Percentiles rank a stretch among this genome's conserved stretches.
phyloP scores from a whole-genome alignment of 1,140 invertebrate genomes.

The Pissodes strobi region DNA sequence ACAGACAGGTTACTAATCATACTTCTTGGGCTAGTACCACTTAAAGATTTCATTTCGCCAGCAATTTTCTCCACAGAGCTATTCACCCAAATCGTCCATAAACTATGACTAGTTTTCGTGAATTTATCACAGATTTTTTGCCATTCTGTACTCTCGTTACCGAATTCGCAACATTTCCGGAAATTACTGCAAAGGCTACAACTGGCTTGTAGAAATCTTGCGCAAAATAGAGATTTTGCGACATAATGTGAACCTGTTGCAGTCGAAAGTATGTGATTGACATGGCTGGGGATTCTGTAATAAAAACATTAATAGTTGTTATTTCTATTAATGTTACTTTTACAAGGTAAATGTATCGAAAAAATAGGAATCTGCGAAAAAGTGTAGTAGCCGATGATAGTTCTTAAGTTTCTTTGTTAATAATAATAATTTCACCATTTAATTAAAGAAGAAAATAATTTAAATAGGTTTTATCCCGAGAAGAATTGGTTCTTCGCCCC shows the following conservation, averaged over 20 bases:
- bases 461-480: too few relatives aligned
- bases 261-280: slow-evolving; percentile 34
- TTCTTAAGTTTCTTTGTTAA: too few relatives aligned
- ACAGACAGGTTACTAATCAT: slow-evolving; percentile 42
- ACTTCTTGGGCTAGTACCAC: slow-evolving; percentile 36
- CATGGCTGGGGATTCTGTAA: slow-evolving; percentile 34
- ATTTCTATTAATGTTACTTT: too few relatives aligned
- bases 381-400: too few relatives aligned
- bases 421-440: too few relatives aligned
- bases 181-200: slow-evolving; percentile 66
- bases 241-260: slow-evolving; percentile 30
- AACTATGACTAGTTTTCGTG: slow-evolving; percentile 62
- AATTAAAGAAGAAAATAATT: too few relatives aligned
- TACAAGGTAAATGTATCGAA: too few relatives aligned
- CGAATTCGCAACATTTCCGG: slow-evolving; percentile 68
- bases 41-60: slow-evolving; percentile 15
- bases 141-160: slow-evolving; percentile 62
- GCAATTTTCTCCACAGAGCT: slow-evolving; percentile 56
- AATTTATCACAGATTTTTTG: slow-evolving; percentile 64
- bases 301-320: slow-evolving; percentile 11
- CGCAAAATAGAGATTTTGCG: slow-evolving; percentile 57
- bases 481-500: too few relatives aligned
- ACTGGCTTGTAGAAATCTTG: slow-evolving; percentile 66
- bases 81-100: slow-evolving; percentile 69
- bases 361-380: too few relatives aligned